Evolutionary conservation across 2,113 vertebrate species (phyloP), one percentile per base, ranked within the genome.

Genomic region (Pseudopodoces humilis): DNA sequence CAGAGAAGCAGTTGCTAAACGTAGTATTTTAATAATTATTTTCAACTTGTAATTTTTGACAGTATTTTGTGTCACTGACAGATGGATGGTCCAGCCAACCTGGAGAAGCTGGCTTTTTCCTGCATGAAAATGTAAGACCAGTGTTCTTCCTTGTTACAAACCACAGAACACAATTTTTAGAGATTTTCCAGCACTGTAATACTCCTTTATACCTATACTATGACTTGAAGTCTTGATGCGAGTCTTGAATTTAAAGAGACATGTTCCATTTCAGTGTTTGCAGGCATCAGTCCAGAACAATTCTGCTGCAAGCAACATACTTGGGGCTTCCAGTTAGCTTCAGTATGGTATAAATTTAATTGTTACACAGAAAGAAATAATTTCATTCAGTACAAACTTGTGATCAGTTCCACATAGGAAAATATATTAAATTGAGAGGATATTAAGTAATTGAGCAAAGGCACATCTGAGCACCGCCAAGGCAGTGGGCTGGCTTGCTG

Each of bases 371-470:
- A 83, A 74, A 76, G 58, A 65, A 78, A 49, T 25, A 0, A 79
- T 77, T 94, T 86, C 43, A 83, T 90, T 93, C 76, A 92, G 55
- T 70, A 90, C 44, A 93, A 90, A 86, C 52, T 52, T 92, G 67
- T 94, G 71, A 93, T 94, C 90, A 86, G 58, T 94, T 85, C 64
- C 76, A 88, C 41, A 70, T 75, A 81, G 76, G 79, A 94, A 93
- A 96, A 93, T 86, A 71, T 4, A 82, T 28, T 37, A 70, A 86
- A 86, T 78, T 33, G 79, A 68, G 52, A 86, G 76, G 62, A 92
- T 92, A 81, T 92, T 88, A 94, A 90, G 49, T 92, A 86, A 90
- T 83, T 92, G 88, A 90, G 56, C 64, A 77, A 93, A 95, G 72
- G 80, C 76, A 88, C 71, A 94, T 88, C 72, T 88, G 41, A 94